These are phyloP conservation scores for Apostichopus parvimensis DNA, from an alignment of 35 echinoderm and acorn worm genomes.

Conservation along the genomic window DNA sequence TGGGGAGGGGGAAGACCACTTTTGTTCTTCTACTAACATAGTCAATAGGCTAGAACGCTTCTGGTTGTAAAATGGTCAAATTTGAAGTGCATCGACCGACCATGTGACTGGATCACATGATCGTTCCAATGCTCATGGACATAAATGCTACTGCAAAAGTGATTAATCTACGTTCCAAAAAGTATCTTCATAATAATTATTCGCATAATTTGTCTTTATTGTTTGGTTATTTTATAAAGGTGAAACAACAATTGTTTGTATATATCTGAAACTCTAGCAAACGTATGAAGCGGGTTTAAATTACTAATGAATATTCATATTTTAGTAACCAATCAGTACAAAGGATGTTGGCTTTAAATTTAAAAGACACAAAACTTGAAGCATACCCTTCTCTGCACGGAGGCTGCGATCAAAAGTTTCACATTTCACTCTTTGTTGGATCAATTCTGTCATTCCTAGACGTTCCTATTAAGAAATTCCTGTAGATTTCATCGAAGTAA, in stretches of 20 bases:
- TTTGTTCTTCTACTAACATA: too few species aligned
- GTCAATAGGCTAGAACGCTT: neutral
- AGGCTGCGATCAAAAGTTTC: too few species aligned
- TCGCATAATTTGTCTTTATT: neutral
- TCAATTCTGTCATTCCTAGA: neutral
- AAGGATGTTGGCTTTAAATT: constrained; percentile 69
- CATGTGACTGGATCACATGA: neutral
- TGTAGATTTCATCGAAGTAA: too few species aligned
- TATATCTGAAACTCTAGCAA: neutral
- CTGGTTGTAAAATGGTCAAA: neutral
- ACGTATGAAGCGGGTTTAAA: neutral
- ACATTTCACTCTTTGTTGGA: neutral
- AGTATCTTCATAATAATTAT: neutral
- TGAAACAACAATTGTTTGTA: neutral
- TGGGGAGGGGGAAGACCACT: too few species aligned
- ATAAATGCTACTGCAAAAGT: too few species aligned
- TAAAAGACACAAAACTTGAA: constrained; percentile 68
- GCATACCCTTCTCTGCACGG: neutral
- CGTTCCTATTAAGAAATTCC: too few species aligned
- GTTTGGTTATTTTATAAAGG: neutral
- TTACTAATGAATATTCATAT: constrained; percentile 51
- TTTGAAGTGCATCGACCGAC: neutral
- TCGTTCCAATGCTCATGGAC: neutral
- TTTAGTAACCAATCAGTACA: constrained; percentile 53
- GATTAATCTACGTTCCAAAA: too few species aligned